These are phyloP conservation scores for Chrosomus eos DNA, from an alignment of 2,797 vertebrate species.

Conservation along the genomic window DNA sequence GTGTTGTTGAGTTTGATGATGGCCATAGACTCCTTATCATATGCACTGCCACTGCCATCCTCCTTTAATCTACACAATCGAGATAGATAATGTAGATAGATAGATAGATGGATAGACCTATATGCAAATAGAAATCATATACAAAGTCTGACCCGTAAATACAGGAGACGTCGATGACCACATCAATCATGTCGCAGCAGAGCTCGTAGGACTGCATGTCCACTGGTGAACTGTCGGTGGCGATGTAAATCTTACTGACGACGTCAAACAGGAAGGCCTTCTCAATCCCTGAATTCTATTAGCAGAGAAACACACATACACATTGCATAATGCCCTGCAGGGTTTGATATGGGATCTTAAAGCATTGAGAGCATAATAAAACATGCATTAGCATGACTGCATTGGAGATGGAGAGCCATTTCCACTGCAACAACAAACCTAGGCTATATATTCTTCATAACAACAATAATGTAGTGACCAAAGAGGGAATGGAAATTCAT, in stretches of 20 bases:
- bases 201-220: conserved; percentile 99
- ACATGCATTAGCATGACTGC: conserved; percentile 29
- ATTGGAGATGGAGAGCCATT: neutral
- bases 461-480: neutral
- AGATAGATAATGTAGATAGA: neutral
- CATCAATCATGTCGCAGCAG: conserved; percentile 99
- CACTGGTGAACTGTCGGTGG: conserved; percentile 98
- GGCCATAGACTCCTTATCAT: conserved; percentile 99
- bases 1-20: conserved; percentile 99
- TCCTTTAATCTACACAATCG: conserved; percentile 85
- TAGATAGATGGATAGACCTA: neutral
- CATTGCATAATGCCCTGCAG: conserved; percentile 34
- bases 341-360: conserved; percentile 25
- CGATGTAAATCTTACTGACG: conserved; percentile 99
- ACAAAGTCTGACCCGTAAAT: conserved; percentile 92
- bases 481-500: neutral
- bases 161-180: conserved; percentile 98
- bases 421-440: conserved; percentile 7
- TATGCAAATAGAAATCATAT: neutral
- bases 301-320: conserved; percentile 38
- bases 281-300: conserved; percentile 98
- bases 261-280: conserved; percentile 99
- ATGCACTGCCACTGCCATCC: conserved; percentile 96
- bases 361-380: conserved; percentile 31
- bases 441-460: conserved; percentile 10